phyloP scores from a whole-genome alignment of 1,140 invertebrate genomes.

The Sarcophaga bullata region DNA sequence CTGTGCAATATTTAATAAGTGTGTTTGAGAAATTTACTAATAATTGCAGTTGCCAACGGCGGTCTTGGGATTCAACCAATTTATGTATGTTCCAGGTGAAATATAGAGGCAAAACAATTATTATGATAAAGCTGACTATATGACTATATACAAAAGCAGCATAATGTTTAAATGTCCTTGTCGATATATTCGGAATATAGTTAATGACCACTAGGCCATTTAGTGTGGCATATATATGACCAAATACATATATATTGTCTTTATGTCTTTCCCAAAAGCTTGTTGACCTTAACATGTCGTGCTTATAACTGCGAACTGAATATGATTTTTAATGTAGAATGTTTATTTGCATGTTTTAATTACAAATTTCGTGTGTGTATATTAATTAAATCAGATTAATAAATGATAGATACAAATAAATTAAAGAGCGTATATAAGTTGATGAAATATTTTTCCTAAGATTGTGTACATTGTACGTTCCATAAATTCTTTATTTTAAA shows the following conservation, averaged over 20 bases:
- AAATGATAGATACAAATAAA: too few relatives aligned
- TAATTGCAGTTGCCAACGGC: constrained; percentile 52
- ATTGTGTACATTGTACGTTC: too few relatives aligned
- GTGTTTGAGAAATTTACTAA: constrained; percentile 57
- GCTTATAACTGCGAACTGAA: not conserved
- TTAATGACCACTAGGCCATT: constrained; percentile 59
- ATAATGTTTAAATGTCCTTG: constrained; percentile 41
- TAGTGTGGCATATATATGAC: constrained; percentile 57
- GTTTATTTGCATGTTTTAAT: too few relatives aligned
- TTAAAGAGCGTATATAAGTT: too few relatives aligned
- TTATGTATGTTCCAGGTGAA: constrained; percentile 52
- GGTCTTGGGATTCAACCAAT: constrained; percentile 50
- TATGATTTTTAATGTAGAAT: too few relatives aligned
- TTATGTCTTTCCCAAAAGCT: constrained; percentile 61
- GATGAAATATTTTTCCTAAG: too few relatives aligned
- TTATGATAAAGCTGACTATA: constrained; percentile 51
- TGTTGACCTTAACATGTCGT: not conserved
- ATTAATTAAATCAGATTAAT: not conserved
- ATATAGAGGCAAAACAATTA: constrained; percentile 54
- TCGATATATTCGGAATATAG: constrained; percentile 52
- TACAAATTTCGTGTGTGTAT: too few relatives aligned
- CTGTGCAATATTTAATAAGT: constrained; percentile 56
- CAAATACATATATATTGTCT: constrained; percentile 55
- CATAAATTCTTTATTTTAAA: too few relatives aligned
- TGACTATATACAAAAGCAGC: constrained; percentile 53